Percentiles rank a stretch among this genome's conserved stretches.
Evolutionary conservation across 2,888 invertebrate species (phyloP).

Genomic region (Lasioglossum vierecki): DNA sequence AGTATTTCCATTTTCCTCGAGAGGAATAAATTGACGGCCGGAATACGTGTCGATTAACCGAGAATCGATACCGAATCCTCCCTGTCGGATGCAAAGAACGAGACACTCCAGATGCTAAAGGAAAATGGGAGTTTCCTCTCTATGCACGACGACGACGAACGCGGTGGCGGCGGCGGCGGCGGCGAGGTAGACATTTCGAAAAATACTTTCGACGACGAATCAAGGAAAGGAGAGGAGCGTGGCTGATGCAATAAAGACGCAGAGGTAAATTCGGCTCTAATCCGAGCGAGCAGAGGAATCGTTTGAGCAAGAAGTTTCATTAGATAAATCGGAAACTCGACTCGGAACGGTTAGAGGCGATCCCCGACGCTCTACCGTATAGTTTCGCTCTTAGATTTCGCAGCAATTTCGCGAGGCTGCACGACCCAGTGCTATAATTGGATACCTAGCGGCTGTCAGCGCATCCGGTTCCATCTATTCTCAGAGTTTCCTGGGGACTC

Average conservation of each 20-base stretch:
- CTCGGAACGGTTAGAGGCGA: slow-evolving; percentile 20
- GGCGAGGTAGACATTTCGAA: neutral
- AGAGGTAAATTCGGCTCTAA: slow-evolving; percentile 9
- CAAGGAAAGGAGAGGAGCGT: neutral
- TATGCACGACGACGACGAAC: neutral
- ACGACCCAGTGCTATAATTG: slow-evolving; percentile 45
- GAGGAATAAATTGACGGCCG: slow-evolving; percentile 20
- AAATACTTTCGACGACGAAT: neutral
- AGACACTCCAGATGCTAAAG: neutral
- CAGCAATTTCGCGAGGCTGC: slow-evolving; percentile 21
- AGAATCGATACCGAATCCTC: slow-evolving; percentile 14
- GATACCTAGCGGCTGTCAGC: slow-evolving; percentile 32
- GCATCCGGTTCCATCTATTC: slow-evolving; percentile 23
- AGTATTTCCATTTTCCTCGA: neutral
- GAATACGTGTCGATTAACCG: neutral
- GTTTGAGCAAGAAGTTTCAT: slow-evolving; percentile 35
- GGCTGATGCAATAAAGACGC: neutral
- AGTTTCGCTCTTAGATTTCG: slow-evolving; percentile 37
- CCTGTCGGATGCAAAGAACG: neutral
- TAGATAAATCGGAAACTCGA: slow-evolving; percentile 34
- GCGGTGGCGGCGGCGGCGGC: neutral
- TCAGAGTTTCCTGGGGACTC: neutral
- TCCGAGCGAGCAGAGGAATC: neutral
- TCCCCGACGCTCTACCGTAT: slow-evolving; percentile 25
- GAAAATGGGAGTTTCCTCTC: neutral